Percentiles rank a stretch among this genome's conserved stretches.
Conservation (phyloP, 2,113 vertebrate species). For the Myrmophylax atrothorax region DNA sequence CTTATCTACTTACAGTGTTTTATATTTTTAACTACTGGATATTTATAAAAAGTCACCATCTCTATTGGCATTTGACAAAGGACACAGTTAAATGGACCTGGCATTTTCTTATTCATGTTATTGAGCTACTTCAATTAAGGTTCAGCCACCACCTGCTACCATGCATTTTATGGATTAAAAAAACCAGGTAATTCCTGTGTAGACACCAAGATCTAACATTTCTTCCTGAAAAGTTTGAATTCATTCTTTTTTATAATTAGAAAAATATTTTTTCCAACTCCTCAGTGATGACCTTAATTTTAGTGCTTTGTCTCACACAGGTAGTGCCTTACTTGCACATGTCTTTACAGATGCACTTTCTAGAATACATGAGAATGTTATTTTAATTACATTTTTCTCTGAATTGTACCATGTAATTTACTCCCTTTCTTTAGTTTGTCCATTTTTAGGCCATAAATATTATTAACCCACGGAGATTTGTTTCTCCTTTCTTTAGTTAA, state of each 20-base stretch:
- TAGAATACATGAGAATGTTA: slow-evolving; percentile 64
- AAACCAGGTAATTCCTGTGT: neutral
- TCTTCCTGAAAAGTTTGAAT: neutral
- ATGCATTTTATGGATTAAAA: slow-evolving; percentile 4
- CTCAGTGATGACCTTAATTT: neutral
- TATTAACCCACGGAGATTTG: slow-evolving; percentile 77
- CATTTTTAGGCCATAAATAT: slow-evolving; percentile 75
- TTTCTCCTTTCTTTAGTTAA: slow-evolving; percentile 80
- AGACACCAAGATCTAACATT: neutral
- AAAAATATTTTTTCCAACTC: neutral
- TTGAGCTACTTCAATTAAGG: slow-evolving; percentile 54
- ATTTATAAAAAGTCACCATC: slow-evolving; percentile 65
- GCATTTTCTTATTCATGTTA: slow-evolving; percentile 67
- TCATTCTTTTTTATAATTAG: neutral
- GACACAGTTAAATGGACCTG: slow-evolving; percentile 63
- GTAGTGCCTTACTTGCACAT: neutral
- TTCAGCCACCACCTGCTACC: slow-evolving; percentile 5
- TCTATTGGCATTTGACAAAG: slow-evolving; percentile 66
- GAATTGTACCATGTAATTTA: slow-evolving; percentile 56
- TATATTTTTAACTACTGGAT: slow-evolving; percentile 51
- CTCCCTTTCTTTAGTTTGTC: slow-evolving; percentile 70
- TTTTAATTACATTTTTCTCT: slow-evolving; percentile 74
- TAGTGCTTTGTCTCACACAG: neutral
- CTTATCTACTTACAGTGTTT: slow-evolving; percentile 22
- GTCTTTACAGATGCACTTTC: slow-evolving; percentile 16